phyloP scores from a whole-genome alignment of 1,140 invertebrate species.

The Lucilia sericata region DNA sequence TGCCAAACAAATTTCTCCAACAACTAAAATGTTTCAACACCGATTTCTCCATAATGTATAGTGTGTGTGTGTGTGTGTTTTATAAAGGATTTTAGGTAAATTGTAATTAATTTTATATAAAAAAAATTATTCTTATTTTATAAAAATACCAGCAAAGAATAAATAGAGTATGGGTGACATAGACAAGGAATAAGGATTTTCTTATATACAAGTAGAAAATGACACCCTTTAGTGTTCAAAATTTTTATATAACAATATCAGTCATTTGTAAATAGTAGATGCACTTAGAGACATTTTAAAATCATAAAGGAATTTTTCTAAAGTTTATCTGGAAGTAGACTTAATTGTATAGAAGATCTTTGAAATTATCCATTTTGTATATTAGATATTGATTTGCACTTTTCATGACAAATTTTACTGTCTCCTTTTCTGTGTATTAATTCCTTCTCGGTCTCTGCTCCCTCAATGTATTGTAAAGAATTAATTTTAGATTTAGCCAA shows the following conservation, averaged over 20 bases:
- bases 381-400: no score
- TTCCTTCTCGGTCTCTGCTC: background rate
- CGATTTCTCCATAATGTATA: no score
- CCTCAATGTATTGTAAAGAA: background rate
- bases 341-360: no score
- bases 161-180: background rate
- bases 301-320: no score
- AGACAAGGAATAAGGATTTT: background rate
- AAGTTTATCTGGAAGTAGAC: no score
- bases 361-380: no score
- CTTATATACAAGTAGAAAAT: no score
- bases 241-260: background rate
- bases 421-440: no score
- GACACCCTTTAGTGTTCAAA: background rate
- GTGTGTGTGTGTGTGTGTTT: background rate
- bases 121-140: background rate
- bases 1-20: background rate
- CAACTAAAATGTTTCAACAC: no score
- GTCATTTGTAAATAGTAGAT: background rate
- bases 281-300: no score
- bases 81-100: slow-evolving; percentile 23
- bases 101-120: background rate
- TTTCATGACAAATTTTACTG: no score
- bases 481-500: slow-evolving; percentile 21
- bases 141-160: background rate